Evolutionary conservation across 2,797 vertebrate species (phyloP), one percentile per base, ranked within the genome.

Genomic region (Taenioides sp.): DNA sequence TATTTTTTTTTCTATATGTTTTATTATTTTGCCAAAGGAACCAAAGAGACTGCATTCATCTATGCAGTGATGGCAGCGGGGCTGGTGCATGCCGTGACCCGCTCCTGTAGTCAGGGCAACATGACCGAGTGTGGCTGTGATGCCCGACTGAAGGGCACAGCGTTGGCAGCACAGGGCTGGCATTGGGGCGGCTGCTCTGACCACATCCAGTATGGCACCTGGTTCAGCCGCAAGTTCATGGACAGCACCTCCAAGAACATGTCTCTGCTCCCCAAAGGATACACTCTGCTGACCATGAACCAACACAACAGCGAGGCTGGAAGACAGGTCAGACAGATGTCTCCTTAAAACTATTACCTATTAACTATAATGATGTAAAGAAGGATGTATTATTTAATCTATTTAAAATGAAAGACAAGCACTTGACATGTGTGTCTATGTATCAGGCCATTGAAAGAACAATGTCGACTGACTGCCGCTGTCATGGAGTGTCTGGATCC

Each of bases 141-240:
- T 43, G 71, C 75, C 0, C 92, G 75, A 50, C 92, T 96, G 76
- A 91, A 89, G 66, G 95, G 93, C 0, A 92, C 91, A 0, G 94
- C 93, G 71, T 94, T 94, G 0, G 75, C 93, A 1, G 84, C 74
- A 0, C 95, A 96, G 82, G 96, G 95, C 64, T 99, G 98, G 98
- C 96, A 97, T 74, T 99, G 98, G 98, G 98, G 97, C 0, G 97
- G 98, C 85, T 99, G 98, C 86, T 99, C 98, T 0, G 98, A 99
- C 23, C 94, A 98, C 16, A 93, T 97, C 80, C 94, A 94, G 78
- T 98, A 97, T 0, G 98, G 96, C 43, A 96, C 95, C 88, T 87
- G 94, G 76, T 96, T 99, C 92, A 98, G 98, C 89, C 95, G 96
- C 25, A 95, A 75, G 81, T 99, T 99, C 90, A 92, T 98, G 49